A percentile compares a stretch with the other conserved stretches of the same genome.
phyloP scores from a whole-genome alignment of 1,140 invertebrate genomes.

The Propsilocerus akamusi region DNA sequence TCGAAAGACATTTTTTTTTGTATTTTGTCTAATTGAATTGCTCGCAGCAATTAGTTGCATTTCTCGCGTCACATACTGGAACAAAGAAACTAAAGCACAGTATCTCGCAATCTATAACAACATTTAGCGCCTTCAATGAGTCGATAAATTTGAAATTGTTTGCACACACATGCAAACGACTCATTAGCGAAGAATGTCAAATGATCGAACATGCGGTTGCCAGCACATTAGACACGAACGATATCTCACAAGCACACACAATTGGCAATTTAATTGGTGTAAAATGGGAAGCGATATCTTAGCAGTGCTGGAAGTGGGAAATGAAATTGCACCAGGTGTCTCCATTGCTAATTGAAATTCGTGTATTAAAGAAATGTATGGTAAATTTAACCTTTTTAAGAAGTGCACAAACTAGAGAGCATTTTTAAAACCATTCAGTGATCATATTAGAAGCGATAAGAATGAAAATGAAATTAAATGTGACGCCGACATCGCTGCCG shows the following conservation, averaged over 20 bases:
- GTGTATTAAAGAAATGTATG: constrained; percentile 2
- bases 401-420: neutral
- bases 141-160: too few relatives aligned
- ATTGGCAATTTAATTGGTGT: neutral
- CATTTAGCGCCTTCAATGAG: too few relatives aligned
- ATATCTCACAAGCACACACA: too few relatives aligned
- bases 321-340: neutral
- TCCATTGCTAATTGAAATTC: constrained; percentile 1
- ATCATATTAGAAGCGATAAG: neutral
- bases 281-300: neutral
- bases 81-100: too few relatives aligned
- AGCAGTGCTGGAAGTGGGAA: neutral
- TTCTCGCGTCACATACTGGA: too few relatives aligned
- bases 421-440: neutral
- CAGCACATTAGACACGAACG: neutral
- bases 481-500: neutral
- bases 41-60: too few relatives aligned
- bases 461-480: neutral
- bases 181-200: neutral
- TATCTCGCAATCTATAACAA: too few relatives aligned
- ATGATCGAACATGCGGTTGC: too few relatives aligned
- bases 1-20: too few relatives aligned
- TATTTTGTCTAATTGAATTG: too few relatives aligned
- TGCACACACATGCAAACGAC: too few relatives aligned
- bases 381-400: constrained; percentile 2